These are phyloP conservation scores for Philypnodon macrostomus DNA, from an alignment of 2,797 vertebrate genomes.

Conservation along the genomic window DNA sequence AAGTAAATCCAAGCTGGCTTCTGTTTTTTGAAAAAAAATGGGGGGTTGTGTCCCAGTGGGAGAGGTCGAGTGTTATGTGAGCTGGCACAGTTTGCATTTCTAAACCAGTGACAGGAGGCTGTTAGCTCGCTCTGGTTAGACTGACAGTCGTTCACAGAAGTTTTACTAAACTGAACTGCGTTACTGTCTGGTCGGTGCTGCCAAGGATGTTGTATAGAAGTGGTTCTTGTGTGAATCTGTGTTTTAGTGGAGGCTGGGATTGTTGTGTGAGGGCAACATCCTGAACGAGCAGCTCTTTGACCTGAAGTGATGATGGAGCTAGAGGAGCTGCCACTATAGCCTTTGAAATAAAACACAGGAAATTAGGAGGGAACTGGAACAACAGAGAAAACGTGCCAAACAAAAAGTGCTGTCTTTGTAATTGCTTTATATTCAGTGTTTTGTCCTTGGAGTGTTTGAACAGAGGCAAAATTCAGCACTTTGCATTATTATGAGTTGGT, in stretches of 20 bases:
- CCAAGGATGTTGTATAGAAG: slow-evolving; percentile 25
- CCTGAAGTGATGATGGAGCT: slow-evolving; percentile 73
- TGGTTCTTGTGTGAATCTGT: slow-evolving; percentile 23
- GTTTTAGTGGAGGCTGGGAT: slow-evolving; percentile 42
- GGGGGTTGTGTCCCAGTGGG: slow-evolving; percentile 64
- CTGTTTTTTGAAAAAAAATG: slow-evolving; percentile 53
- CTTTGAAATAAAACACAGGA: slow-evolving; percentile 50
- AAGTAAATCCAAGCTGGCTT: slow-evolving; percentile 58
- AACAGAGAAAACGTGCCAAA: slow-evolving; percentile 10
- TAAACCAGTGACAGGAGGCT: slow-evolving; percentile 50
- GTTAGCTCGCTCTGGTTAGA: slow-evolving; percentile 39
- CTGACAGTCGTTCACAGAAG: slow-evolving; percentile 30
- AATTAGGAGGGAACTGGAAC: slow-evolving; percentile 16
- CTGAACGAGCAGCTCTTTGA: slow-evolving; percentile 64
- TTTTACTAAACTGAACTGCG: slow-evolving; percentile 13
- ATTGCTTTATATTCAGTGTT: too few species aligned
- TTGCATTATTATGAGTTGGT: too few species aligned
- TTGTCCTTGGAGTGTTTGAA: too few species aligned
- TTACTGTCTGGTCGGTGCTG: slow-evolving; percentile 3
- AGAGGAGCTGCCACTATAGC: slow-evolving; percentile 56
- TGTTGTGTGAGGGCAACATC: slow-evolving; percentile 63
- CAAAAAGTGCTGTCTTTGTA: slow-evolving; percentile 1
- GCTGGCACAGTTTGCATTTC: slow-evolving; percentile 65
- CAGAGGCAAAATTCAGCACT: too few species aligned
- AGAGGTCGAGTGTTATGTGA: slow-evolving; percentile 65